Evolutionary conservation across 2,113 vertebrate species (phyloP).

Genomic region (zebrafish (Danio rerio)): GRCz12tu NC_133198.1:35916501-35917000

Average conservation of each 20-base stretch:
- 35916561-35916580: not conserved
- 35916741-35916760: not conserved
- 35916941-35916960: slow-evolving; percentile 66
- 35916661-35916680: slow-evolving; percentile 40
- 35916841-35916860: slow-evolving; percentile 54
- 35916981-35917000: slow-evolving; percentile 73
- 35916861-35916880: slow-evolving; percentile 64
- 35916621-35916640: not conserved
- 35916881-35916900: slow-evolving; percentile 52
- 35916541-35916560: not conserved
- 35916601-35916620: slow-evolving; percentile 1
- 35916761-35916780: slow-evolving; percentile 25
- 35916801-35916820: slow-evolving; percentile 20
- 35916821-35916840: slow-evolving; percentile 47
- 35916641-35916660: not conserved
- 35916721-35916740: slow-evolving; percentile 48
- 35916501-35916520: too few relatives aligned
- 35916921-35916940: slow-evolving; percentile 66
- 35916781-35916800: slow-evolving; percentile 41
- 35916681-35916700: slow-evolving; percentile 32
- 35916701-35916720: not conserved
- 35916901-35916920: slow-evolving; percentile 73
- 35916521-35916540: not conserved
- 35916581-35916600: not conserved
- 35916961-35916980: slow-evolving; percentile 49